phyloP scores from a whole-genome alignment of 2,888 invertebrate species.

The Lasioglossum pauxillum region DNA sequence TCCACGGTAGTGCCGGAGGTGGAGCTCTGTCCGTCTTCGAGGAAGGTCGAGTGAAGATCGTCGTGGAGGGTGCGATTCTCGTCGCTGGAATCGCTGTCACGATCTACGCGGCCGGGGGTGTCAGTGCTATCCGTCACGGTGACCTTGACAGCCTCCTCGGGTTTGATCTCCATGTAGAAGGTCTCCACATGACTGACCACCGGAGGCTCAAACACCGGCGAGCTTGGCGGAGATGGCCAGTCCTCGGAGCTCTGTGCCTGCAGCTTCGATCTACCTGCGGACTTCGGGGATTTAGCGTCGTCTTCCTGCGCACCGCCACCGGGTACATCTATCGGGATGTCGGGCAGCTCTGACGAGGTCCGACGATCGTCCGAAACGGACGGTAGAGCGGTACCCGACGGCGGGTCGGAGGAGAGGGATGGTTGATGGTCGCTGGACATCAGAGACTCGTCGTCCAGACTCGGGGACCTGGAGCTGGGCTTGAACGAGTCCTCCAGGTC shows the following conservation, averaged over 20 bases:
- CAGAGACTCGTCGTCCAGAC: conserved; percentile 93
- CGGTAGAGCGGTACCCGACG: conserved; percentile 84
- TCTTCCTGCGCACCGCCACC: conserved; percentile 84
- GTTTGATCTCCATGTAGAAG: conserved; percentile 91
- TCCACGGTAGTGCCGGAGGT: conserved; percentile 90
- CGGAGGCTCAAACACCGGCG: conserved; percentile 89
- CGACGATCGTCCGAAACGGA: conserved; percentile 92
- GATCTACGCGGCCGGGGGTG: conserved; percentile 85
- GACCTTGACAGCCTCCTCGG: conserved; percentile 92
- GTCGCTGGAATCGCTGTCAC: conserved; percentile 87
- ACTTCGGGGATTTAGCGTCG: conserved; percentile 79
- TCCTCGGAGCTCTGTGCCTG: conserved; percentile 89
- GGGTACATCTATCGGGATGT: conserved; percentile 91
- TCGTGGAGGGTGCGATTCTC: conserved; percentile 90
- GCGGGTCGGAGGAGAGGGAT: conserved; percentile 93
- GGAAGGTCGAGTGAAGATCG: conserved; percentile 84
- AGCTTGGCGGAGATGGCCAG: conserved; percentile 93
- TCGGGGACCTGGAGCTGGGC: conserved; percentile 93
- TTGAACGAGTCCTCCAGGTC: conserved; percentile 94
- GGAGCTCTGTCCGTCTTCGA: conserved; percentile 82
- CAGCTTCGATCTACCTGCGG: conserved; percentile 72
- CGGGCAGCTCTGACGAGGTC: conserved; percentile 94
- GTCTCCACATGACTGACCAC: conserved; percentile 92
- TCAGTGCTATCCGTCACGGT: conserved; percentile 90
- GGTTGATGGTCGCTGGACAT: conserved; percentile 94